Conservation (phyloP, 1,140 invertebrate species). For the Drosophila nigrodunni region DNA sequence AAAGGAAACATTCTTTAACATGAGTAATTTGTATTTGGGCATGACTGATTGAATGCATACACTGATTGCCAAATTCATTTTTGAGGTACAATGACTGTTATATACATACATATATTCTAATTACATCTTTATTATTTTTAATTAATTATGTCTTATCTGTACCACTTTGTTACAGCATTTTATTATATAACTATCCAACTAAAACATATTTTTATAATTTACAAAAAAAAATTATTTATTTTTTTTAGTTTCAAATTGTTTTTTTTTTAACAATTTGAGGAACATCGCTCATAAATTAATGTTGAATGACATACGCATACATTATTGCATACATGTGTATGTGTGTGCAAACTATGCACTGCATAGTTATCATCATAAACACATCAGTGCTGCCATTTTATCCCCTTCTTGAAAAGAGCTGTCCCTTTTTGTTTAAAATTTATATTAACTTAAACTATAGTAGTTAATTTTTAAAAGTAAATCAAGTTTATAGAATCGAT, state of each 20-base stretch:
- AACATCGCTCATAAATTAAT: not conserved
- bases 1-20: slow-evolving; percentile 13
- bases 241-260: slow-evolving; percentile 11
- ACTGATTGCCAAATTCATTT: slow-evolving; percentile 15
- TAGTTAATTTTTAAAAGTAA: no score
- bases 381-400: no score
- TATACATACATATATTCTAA: slow-evolving; percentile 8
- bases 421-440: no score
- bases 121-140: slow-evolving; percentile 39
- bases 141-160: slow-evolving; percentile 34
- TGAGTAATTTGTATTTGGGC: slow-evolving; percentile 9
- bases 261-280: slow-evolving; percentile 13
- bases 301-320: no score
- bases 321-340: slow-evolving; percentile 12
- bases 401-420: no score
- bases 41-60: slow-evolving; percentile 18
- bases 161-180: slow-evolving; percentile 20
- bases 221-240: slow-evolving; percentile 4
- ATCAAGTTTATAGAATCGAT: no score
- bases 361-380: slow-evolving; percentile 2
- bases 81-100: slow-evolving; percentile 35
- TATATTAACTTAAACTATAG: no score
- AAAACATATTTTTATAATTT: slow-evolving; percentile 9
- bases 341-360: not conserved
- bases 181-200: not conserved